Percentiles rank a stretch among this genome's conserved stretches.
Conservation (phyloP, 2,888 invertebrate genomes). For the Alentia gelatinosa region DNA sequence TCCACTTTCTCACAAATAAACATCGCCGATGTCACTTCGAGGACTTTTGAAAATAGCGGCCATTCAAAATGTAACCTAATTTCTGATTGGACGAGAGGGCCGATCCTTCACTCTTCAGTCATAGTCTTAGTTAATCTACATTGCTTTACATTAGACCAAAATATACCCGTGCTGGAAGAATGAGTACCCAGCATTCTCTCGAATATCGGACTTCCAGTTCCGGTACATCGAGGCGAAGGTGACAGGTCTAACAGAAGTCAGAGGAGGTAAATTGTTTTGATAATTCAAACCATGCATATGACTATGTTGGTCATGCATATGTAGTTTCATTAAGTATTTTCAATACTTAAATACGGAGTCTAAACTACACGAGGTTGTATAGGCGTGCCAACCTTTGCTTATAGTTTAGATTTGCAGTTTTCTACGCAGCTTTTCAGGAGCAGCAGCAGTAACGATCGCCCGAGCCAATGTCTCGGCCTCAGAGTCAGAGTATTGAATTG, state of each 20-base stretch:
- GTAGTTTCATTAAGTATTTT: too few species aligned
- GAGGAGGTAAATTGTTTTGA: conserved; percentile 2
- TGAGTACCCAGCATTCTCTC: background rate
- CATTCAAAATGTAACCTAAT: conserved; percentile 55
- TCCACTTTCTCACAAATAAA: background rate
- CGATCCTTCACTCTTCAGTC: background rate
- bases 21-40: background rate
- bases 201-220: background rate
- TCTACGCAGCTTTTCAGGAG: too few species aligned
- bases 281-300: background rate
- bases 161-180: background rate
- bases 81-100: conserved; percentile 55
- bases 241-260: background rate
- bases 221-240: background rate
- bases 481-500: too few species aligned
- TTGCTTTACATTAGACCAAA: background rate
- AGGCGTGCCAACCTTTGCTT: too few species aligned
- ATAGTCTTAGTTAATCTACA: background rate
- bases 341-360: too few species aligned
- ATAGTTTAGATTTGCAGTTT: too few species aligned
- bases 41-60: conserved; percentile 49
- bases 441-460: too few species aligned
- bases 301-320: background rate
- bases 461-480: too few species aligned
- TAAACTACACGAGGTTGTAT: too few species aligned